A percentile compares a stretch with the other conserved stretches of the same genome.
Conservation (phyloP, 2,113 vertebrate species). For the Ammodramus savannarum region DNA sequence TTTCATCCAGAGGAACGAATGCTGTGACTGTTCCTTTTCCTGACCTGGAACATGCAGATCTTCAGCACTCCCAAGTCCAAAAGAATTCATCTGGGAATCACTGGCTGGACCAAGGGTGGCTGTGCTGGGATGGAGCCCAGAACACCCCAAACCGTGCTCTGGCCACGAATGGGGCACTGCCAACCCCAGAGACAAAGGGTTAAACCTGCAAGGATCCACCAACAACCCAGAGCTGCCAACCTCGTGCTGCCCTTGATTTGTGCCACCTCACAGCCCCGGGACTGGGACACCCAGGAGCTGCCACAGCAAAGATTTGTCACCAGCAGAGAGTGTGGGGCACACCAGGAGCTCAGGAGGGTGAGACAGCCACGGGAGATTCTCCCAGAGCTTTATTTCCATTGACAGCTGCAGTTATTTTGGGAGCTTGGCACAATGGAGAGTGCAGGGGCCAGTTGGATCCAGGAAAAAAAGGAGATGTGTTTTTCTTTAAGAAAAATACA, state of each 20-base stretch:
- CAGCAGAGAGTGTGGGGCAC: fast-evolving
- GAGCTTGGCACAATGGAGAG: background rate
- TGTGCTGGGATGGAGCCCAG: background rate
- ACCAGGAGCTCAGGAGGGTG: background rate
- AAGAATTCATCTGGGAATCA: fast-evolving
- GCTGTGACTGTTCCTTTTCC: background rate
- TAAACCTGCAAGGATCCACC: background rate
- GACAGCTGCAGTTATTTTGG: slow-evolving; percentile 1
- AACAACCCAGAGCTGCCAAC: background rate
- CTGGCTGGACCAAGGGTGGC: background rate
- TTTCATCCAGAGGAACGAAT: background rate
- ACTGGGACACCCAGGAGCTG: background rate
- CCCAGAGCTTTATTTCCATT: background rate
- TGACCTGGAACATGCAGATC: background rate
- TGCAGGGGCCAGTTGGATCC: background rate
- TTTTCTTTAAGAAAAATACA: background rate
- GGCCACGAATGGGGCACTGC: fast-evolving
- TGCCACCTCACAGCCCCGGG: background rate
- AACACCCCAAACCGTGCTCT: fast-evolving
- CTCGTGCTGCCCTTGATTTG: fast-evolving
- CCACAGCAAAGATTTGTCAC: background rate
- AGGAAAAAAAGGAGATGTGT: background rate
- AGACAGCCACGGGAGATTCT: background rate
- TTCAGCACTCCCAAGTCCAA: background rate
- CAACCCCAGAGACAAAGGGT: fast-evolving